Base-by-base conservation (phyloP, 2,888 invertebrate species). In the Sipha maydis region DNA sequence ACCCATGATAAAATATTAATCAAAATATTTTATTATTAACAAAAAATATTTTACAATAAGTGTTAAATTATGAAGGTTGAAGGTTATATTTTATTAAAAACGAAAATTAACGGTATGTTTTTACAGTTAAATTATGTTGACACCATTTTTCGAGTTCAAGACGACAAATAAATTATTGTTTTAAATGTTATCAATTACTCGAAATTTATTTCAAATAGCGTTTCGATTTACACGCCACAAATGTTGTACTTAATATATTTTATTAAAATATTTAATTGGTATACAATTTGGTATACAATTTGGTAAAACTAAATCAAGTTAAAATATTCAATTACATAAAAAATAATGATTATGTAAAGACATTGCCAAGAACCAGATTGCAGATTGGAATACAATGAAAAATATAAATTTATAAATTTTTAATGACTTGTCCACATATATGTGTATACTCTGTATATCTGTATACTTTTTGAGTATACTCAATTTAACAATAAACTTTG, bases 91-190 rank as follows among this genome's bases (percentile, higher is more conserved):
- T 71, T 71, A 83, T 48, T 48, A 31, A 71, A 17, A 71, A 73
- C 25, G 31, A 31, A n/a, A 71, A 75, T 56, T 83, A 75, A 75
- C 83, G 56, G 54, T 7, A 83, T 11, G 54, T 38, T 54, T 83
- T 71, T 54, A 38, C 73, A 54, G 38, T 83, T 83, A 56, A 83
- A 73, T 34, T 48, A 21, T 73, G 34, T 83, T 83, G 34, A 83
- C 83, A 75, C 38, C 38, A 56, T 83, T 83, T n/a, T 54, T 34
- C 34, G 56, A 34, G 34, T 73, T 73, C 38, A 56, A 56, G 54
- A 83, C 34, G 19, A 34, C n/a, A 73, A 25, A 71, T 56, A 71
- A n/a, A 25, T 54, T 21, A 83, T 75, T 83, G 38, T 75, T 56
- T 83, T 34, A 54, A 83, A 56, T 56, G 38, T 19, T 48, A 77